Percentiles rank a stretch among this genome's conserved stretches.
These are phyloP conservation scores for Dicyrtomina minuta DNA, from an alignment of 2,888 invertebrate species.

Conservation along the genomic window DNA sequence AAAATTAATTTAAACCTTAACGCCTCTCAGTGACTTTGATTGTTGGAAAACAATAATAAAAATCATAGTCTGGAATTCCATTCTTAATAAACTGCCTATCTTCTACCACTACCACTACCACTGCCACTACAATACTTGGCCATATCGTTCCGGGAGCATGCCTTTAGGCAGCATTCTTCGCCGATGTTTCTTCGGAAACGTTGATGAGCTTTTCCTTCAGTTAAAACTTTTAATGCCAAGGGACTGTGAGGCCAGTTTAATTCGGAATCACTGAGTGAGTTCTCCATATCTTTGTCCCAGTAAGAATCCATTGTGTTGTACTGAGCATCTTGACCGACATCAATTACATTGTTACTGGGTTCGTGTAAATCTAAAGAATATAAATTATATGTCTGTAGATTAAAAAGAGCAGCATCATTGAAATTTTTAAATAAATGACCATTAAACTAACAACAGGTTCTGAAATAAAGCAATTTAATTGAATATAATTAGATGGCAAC, in stretches of 20 bases:
- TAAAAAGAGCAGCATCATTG: too few species aligned
- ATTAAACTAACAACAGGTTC: too few species aligned
- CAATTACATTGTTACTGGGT: background rate
- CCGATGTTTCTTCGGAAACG: slow-evolving; percentile 26
- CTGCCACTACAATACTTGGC: slow-evolving; percentile 33
- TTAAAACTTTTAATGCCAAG: slow-evolving; percentile 28
- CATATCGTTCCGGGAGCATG: slow-evolving; percentile 31
- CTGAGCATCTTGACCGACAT: background rate
- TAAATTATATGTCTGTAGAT: background rate
- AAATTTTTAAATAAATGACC: too few species aligned
- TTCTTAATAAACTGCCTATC: too few species aligned
- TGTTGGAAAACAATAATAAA: too few species aligned
- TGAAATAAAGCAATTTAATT: too few species aligned
- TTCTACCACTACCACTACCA: too few species aligned
- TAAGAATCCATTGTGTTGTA: slow-evolving; percentile 9
- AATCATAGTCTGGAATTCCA: too few species aligned
- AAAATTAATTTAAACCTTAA: too few species aligned
- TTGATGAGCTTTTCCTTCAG: slow-evolving; percentile 27
- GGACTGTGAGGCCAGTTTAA: slow-evolving; percentile 24
- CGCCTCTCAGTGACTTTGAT: too few species aligned
- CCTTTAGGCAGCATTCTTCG: slow-evolving; percentile 28
- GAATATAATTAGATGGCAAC: too few species aligned
- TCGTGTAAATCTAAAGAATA: background rate
- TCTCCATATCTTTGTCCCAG: slow-evolving; percentile 31
- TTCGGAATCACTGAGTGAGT: slow-evolving; percentile 15